A percentile compares a stretch with the other conserved stretches of the same genome.
phyloP scores from a whole-genome alignment of 2,888 invertebrate genomes.

The Amiota communis region DNA sequence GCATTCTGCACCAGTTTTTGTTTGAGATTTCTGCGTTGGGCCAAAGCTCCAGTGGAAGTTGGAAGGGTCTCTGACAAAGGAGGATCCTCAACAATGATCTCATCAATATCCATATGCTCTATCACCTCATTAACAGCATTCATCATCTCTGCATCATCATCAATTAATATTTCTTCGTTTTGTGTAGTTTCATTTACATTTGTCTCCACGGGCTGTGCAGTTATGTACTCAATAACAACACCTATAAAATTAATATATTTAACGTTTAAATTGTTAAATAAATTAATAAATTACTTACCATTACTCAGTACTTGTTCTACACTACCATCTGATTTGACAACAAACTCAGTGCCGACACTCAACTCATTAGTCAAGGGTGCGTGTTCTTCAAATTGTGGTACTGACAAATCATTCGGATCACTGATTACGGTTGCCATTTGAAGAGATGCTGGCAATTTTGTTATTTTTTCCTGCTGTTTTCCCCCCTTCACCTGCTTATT shows the following conservation, averaged over 20 bases:
- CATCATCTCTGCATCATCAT: slow-evolving; percentile 36
- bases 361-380: slow-evolving; percentile 40
- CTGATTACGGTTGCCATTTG: slow-evolving; percentile 16
- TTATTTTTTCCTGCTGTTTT: not conserved
- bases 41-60: not conserved
- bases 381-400: slow-evolving; percentile 1
- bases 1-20: slow-evolving; percentile 31
- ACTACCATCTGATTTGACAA: slow-evolving; percentile 65
- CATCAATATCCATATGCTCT: slow-evolving; percentile 58
- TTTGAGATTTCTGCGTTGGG: slow-evolving; percentile 24
- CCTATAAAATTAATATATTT: slow-evolving; percentile 34
- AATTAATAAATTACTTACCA: slow-evolving; percentile 32
- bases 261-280: not conserved
- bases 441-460: not conserved
- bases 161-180: not conserved
- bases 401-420: slow-evolving; percentile 6
- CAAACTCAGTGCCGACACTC: slow-evolving; percentile 62
- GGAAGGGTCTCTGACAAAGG: slow-evolving; percentile 19
- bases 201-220: slow-evolving; percentile 46
- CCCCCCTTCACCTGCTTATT: no score
- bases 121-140: slow-evolving; percentile 43
- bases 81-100: slow-evolving; percentile 57
- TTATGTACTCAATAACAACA: slow-evolving; percentile 67
- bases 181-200: slow-evolving; percentile 3
- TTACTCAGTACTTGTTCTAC: slow-evolving; percentile 60